A percentile compares a stretch with the other conserved stretches of the same genome.
Conservation (phyloP, 2,797 vertebrate species). For the Hemibagrus guttatus region DNA sequence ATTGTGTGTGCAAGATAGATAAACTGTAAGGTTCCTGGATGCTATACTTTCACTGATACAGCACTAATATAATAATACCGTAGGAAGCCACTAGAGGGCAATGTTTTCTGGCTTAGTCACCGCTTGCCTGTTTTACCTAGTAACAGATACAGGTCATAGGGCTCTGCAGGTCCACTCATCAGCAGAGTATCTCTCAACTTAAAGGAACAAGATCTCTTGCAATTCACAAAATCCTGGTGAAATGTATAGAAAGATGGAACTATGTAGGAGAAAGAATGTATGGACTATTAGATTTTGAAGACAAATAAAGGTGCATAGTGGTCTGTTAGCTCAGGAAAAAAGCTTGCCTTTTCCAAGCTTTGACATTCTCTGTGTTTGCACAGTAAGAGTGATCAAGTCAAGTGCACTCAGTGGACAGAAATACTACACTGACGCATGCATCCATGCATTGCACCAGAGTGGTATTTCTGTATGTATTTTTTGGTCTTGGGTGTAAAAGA, state of each 20-base stretch:
- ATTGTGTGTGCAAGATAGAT: neutral
- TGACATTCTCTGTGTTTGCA: conserved; percentile 9
- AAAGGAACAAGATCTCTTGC: conserved; percentile 45
- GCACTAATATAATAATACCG: conserved; percentile 14
- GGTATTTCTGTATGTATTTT: neutral
- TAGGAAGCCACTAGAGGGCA: conserved; percentile 47
- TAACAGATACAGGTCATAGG: conserved; percentile 61
- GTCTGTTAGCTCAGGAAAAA: neutral
- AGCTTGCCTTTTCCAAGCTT: neutral
- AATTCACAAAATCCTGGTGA: conserved; percentile 1
- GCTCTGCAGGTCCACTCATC: conserved; percentile 51
- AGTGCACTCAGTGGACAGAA: conserved; percentile 3
- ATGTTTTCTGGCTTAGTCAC: conserved; percentile 45
- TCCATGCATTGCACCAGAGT: conserved; percentile 12
- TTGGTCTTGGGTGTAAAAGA: neutral
- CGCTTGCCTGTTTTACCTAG: conserved; percentile 59
- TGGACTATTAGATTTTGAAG: neutral
- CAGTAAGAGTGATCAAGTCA: neutral
- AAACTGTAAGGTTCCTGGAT: neutral
- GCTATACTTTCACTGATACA: neutral
- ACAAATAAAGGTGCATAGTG: neutral
- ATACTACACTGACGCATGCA: neutral
- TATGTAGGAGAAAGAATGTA: neutral
- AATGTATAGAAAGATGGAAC: neutral
- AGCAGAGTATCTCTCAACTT: conserved; percentile 49